Evolutionary conservation across 30 jellyfish, hydroid and myxozoan genomes (phyloP).

Genomic region (Turritopsis rubra): DNA sequence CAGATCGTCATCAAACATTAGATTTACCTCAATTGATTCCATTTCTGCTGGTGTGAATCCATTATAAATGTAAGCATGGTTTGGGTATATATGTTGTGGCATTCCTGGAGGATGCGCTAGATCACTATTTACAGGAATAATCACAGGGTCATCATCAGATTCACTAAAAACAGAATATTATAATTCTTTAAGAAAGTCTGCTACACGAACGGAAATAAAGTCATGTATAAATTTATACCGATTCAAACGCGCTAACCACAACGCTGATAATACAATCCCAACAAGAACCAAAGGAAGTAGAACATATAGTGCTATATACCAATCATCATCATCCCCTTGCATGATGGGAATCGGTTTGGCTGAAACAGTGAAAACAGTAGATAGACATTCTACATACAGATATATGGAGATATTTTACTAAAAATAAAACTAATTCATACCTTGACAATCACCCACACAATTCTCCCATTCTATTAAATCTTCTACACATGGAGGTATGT

Average conservation of each 20-base stretch:
- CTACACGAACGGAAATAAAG: too few relatives aligned
- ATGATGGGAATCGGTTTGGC: slow-evolving; percentile 10
- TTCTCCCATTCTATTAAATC: not conserved
- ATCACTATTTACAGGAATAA: not conserved
- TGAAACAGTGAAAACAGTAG: slow-evolving; percentile 1
- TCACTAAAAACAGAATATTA: too few relatives aligned
- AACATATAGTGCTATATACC: slow-evolving; percentile 21
- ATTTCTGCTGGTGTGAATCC: not conserved
- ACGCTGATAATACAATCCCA: not conserved
- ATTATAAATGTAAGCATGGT: not conserved
- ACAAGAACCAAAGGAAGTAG: not conserved
- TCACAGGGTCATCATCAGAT: slow-evolving; percentile 2
- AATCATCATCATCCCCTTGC: not conserved
- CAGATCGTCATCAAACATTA: not conserved
- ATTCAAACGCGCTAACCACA: slow-evolving; percentile 7
- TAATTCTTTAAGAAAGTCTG: not conserved
- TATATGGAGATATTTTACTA: too few relatives aligned
- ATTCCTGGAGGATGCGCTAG: slow-evolving; percentile 6
- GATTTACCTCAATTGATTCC: slow-evolving; percentile 10
- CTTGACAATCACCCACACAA: slow-evolving; percentile 13
- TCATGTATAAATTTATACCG: not conserved
- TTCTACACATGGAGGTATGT: not conserved
- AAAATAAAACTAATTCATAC: too few relatives aligned
- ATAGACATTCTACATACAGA: too few relatives aligned
- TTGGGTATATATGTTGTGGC: slow-evolving; percentile 2